Evolutionary conservation across 2,113 vertebrate species (phyloP).

Genomic region (Eptatretus burgeri): DNA sequence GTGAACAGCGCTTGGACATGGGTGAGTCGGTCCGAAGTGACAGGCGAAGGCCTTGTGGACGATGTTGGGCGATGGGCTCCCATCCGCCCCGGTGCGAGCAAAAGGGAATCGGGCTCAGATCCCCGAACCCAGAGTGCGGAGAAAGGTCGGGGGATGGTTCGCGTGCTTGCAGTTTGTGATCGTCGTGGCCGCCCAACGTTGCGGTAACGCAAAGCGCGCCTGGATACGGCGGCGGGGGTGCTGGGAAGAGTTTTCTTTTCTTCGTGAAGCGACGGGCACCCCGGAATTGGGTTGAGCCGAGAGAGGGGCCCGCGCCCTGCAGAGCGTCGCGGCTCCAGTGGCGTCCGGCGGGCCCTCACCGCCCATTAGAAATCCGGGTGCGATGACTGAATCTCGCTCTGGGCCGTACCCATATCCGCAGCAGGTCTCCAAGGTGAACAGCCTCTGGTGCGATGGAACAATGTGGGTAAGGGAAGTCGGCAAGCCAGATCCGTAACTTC

Average conservation of each 20-base stretch:
- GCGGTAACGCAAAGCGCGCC: conserved; percentile 2
- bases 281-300: background rate
- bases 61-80: too few species aligned
- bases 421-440: background rate
- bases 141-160: too few species aligned
- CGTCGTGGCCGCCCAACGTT: background rate
- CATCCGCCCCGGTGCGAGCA: too few species aligned
- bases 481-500: background rate
- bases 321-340: background rate
- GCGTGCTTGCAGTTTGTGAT: too few species aligned
- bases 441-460: rapidly evolving
- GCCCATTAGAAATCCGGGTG: background rate
- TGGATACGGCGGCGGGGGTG: background rate
- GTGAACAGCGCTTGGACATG: conserved; percentile 12
- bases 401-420: conserved; percentile 2
- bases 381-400: conserved; percentile 1
- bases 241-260: background rate
- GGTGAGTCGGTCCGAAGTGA: conserved; percentile 11
- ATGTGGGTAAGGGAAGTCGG: background rate
- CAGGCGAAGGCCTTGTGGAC: background rate
- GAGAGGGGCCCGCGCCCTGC: background rate
- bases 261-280: background rate
- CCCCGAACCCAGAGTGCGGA: too few species aligned
- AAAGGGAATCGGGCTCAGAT: too few species aligned
- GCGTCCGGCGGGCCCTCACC: background rate